A percentile compares a stretch with the other conserved stretches of the same genome.
These are phyloP conservation scores for Gulo gulo DNA, from an alignment of 2,113 vertebrate genomes.

Conservation along the genomic window DNA sequence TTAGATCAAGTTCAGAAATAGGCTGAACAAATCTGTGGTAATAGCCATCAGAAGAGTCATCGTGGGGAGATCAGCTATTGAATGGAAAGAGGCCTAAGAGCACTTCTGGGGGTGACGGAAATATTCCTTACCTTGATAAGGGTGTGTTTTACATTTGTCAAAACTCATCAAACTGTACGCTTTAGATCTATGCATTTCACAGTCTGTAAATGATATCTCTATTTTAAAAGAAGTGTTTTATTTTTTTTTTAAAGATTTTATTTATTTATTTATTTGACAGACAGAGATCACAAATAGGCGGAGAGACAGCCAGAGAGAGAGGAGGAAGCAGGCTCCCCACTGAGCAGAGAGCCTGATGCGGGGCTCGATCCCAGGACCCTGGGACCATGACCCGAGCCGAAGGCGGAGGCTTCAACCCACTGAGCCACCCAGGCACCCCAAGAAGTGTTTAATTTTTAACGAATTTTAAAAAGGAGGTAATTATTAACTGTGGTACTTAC, in stretches of 20 bases:
- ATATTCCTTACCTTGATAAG: not conserved
- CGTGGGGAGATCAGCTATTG: not conserved
- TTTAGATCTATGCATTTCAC: conserved; percentile 11
- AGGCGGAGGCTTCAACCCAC: no score
- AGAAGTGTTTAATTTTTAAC: not conserved
- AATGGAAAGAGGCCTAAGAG: not conserved
- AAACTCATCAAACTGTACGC: not conserved
- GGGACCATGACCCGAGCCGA: no score
- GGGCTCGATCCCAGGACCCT: no score
- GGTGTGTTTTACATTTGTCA: not conserved
- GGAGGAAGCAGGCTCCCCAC: no score
- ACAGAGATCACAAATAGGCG: no score
- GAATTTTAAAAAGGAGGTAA: not conserved
- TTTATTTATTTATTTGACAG: no score
- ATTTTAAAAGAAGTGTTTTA: conserved; percentile 13
- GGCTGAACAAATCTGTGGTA: not conserved
- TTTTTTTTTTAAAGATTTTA: not conserved
- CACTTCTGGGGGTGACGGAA: not conserved
- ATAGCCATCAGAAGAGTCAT: not conserved
- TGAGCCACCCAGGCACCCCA: not conserved
- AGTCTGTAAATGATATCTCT: not conserved
- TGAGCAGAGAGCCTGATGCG: no score
- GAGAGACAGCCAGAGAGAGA: no score
- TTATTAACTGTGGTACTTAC: not conserved
- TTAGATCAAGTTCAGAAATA: not conserved